Conservation (phyloP, 1,140 invertebrate species). For the Drosophila leontia region DNA sequence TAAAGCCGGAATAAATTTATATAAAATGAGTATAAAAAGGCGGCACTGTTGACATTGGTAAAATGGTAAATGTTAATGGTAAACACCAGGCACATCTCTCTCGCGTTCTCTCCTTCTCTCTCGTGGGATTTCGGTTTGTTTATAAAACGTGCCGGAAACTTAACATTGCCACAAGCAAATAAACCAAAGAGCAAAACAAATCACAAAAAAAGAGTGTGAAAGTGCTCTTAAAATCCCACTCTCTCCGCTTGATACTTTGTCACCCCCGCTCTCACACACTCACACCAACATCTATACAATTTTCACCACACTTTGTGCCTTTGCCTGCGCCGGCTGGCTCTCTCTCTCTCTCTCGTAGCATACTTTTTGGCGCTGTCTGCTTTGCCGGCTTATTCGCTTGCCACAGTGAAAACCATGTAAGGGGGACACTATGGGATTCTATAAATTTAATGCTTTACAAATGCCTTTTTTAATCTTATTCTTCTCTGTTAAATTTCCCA, state of each 20-base stretch:
- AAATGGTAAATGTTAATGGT: slow-evolving; percentile 57
- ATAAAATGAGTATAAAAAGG: slow-evolving; percentile 50
- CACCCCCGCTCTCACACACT: background rate
- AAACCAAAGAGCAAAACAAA: slow-evolving; percentile 46
- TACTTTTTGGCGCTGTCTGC: slow-evolving; percentile 73
- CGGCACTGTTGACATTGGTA: slow-evolving; percentile 69
- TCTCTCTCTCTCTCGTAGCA: slow-evolving; percentile 30
- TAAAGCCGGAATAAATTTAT: slow-evolving; percentile 14
- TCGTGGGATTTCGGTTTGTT: slow-evolving; percentile 67
- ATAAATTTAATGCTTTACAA: too few relatives aligned
- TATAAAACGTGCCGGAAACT: slow-evolving; percentile 81
- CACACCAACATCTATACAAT: background rate
- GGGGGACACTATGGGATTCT: background rate
- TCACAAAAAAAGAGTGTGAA: slow-evolving; percentile 24
- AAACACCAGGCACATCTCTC: slow-evolving; percentile 44
- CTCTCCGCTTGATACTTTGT: slow-evolving; percentile 4
- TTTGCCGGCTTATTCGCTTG: slow-evolving; percentile 42
- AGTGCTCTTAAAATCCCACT: slow-evolving; percentile 16
- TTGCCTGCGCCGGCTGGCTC: slow-evolving; percentile 61
- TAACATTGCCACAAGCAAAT: slow-evolving; percentile 67
- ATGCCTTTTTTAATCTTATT: too few relatives aligned
- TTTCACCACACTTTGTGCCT: slow-evolving; percentile 72
- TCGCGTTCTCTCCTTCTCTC: slow-evolving; percentile 2
- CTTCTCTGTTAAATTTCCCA: too few relatives aligned
- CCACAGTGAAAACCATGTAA: slow-evolving; percentile 45